Evolutionary conservation across 2,888 invertebrate species (phyloP), one percentile per base, ranked within the genome.

Genomic region (Lochmaea crataegi): DNA sequence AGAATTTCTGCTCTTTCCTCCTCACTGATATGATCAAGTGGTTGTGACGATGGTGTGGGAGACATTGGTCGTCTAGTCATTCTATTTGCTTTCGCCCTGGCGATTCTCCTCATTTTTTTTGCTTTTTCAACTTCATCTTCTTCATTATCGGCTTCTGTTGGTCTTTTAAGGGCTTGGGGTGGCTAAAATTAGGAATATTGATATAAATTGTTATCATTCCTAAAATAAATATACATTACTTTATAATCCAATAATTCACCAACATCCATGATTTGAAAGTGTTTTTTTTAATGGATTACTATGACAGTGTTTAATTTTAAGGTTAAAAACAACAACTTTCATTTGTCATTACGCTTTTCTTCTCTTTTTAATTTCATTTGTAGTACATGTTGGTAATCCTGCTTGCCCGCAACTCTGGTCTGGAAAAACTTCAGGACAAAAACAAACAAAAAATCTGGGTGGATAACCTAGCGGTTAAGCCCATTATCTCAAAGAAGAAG

Each of bases 1-100:
- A 95, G 86, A 78, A 96, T 95, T 82, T 95, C 93, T 80, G 93
- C 91, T 79, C 93, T 91, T 85, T 95, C 94, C 82, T 94, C 93
- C 82, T 93, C 92, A 12, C 87, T 84, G 18, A 89, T 87, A 72
- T 89, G 87, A 76, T 90, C 90, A 0, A 90, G 88, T 2, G 91
- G 85, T 71, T 86, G 87, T 75, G 82, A 77, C 53, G 86, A 89
- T n/a, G 87, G 84, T 51, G 88, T 87, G 10, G 86, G 85, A 51
- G 86, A 86, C 16, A 86, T 83, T 68, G 88, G 87, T 79, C 84
- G 87, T 79, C 84, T 88, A 78, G 84, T 84, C 87, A 86, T 88
- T 87, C 78, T 86, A 77, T 87, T 88, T n/a, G 88, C 88, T 77
- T 87, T 89, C 12, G 88, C 85, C 75, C 90, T 89, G 1, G 89